phyloP scores from a whole-genome alignment of 2,797 vertebrate species.

The Etheostoma perlongum region DNA sequence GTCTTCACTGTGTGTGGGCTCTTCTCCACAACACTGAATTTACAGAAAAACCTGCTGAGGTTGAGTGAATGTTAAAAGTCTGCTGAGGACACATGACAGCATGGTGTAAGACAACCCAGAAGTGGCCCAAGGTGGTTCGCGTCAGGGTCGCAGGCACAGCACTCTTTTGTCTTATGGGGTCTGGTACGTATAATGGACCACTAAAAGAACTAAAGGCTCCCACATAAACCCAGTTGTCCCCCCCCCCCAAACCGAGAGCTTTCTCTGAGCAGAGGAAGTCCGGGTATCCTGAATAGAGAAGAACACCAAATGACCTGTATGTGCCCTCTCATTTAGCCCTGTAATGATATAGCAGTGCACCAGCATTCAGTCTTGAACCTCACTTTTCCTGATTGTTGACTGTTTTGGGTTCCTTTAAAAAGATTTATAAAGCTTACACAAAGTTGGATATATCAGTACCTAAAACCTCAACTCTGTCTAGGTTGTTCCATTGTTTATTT shows the following conservation, averaged over 20 bases:
- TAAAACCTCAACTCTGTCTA: not conserved
- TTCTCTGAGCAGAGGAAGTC: slow-evolving; percentile 71
- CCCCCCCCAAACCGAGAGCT: slow-evolving; percentile 43
- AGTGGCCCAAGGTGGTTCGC: slow-evolving; percentile 67
- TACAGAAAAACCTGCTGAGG: slow-evolving; percentile 47
- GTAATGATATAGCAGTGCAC: slow-evolving; percentile 66
- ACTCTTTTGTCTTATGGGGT: slow-evolving; percentile 61
- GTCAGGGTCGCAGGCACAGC: slow-evolving; percentile 52
- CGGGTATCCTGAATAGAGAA: slow-evolving; percentile 52
- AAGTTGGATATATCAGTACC: not conserved
- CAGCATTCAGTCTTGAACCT: slow-evolving; percentile 53
- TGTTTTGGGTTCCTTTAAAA: slow-evolving; percentile 38
- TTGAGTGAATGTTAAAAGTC: slow-evolving; percentile 46
- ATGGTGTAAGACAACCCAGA: slow-evolving; percentile 59
- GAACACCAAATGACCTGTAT: slow-evolving; percentile 59
- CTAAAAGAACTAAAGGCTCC: slow-evolving; percentile 71
- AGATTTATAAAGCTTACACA: slow-evolving; percentile 19
- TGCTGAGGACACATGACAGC: slow-evolving; percentile 53
- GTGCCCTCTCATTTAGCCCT: slow-evolving; percentile 67
- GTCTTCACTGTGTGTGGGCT: slow-evolving; percentile 50
- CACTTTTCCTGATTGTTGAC: slow-evolving; percentile 38
- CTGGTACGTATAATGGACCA: slow-evolving; percentile 52
- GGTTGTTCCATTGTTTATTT: slow-evolving; percentile 2
- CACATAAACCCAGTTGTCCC: slow-evolving; percentile 54
- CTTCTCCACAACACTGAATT: slow-evolving; percentile 25